These are phyloP conservation scores for Monarcha castaneiventris DNA, from an alignment of 2,113 vertebrate genomes.

Conservation along the genomic window DNA sequence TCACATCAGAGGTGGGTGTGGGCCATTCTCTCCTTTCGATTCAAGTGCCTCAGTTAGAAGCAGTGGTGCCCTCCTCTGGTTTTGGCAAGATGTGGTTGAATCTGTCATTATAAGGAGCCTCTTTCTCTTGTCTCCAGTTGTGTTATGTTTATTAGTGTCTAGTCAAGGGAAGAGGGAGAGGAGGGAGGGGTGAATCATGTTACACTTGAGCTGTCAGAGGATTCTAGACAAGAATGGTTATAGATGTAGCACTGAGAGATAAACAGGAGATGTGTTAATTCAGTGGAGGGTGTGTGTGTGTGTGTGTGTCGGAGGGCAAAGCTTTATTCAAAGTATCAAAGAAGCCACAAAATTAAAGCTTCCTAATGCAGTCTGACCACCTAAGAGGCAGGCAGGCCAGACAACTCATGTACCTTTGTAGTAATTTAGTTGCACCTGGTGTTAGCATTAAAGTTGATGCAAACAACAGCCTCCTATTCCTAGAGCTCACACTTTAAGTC, in stretches of 20 bases:
- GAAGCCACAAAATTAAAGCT: constrained; percentile 53
- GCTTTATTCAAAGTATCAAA: constrained; percentile 40
- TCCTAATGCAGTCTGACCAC: constrained; percentile 12
- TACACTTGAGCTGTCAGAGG: constrained; percentile 44
- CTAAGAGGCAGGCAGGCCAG: constrained; percentile 6
- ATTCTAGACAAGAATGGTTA: not conserved
- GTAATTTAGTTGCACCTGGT: not conserved
- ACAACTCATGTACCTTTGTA: constrained; percentile 9
- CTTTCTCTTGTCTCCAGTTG: constrained; percentile 20
- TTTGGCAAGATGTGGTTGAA: constrained; percentile 1
- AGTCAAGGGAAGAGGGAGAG: constrained; percentile 32
- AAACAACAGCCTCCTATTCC: constrained; percentile 10
- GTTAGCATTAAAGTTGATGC: not conserved
- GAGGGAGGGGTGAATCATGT: constrained; percentile 40
- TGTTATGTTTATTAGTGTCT: constrained; percentile 50
- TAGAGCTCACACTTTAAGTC: not conserved
- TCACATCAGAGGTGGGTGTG: not conserved
- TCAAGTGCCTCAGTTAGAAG: not conserved
- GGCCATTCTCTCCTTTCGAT: not conserved
- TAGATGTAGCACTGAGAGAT: not conserved
- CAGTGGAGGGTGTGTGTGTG: not conserved
- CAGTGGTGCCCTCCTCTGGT: not conserved
- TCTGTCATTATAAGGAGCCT: constrained; percentile 8
- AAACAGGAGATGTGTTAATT: constrained; percentile 40
- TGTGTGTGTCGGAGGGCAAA: constrained; percentile 23